Conservation (phyloP, 2,797 vertebrate genomes). For the Momotus momota region DNA sequence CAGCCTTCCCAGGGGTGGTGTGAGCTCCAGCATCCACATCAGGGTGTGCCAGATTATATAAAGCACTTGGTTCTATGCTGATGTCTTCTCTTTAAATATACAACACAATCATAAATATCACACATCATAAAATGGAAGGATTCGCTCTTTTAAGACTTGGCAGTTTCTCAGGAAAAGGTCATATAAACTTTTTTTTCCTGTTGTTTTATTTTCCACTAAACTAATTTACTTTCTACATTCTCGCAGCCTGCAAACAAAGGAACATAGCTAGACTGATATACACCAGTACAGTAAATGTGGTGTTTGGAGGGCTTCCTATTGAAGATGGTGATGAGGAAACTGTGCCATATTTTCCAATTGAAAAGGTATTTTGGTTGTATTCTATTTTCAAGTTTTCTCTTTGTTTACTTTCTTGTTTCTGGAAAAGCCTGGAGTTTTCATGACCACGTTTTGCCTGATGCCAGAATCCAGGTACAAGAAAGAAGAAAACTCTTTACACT, state of each 20-base stretch:
- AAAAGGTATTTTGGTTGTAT: constrained; percentile 79
- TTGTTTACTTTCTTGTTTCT: background rate
- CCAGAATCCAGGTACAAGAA: background rate
- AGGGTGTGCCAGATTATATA: background rate
- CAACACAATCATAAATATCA: no score
- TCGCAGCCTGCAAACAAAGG: constrained; percentile 86
- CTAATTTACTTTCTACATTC: background rate
- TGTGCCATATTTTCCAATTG: constrained; percentile 83
- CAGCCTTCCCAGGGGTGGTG: background rate
- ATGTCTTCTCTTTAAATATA: background rate
- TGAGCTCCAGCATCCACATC: background rate
- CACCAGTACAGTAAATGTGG: constrained; percentile 93
- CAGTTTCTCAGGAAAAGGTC: background rate
- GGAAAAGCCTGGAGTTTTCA: background rate
- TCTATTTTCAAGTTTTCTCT: background rate
- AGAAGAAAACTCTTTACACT: background rate
- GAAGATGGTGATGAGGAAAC: constrained; percentile 90
- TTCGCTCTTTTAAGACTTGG: background rate
- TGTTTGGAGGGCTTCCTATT: constrained; percentile 89
- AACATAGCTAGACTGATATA: constrained; percentile 88
- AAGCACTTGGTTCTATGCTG: background rate
- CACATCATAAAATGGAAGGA: background rate
- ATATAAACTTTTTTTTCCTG: background rate
- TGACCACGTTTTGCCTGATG: background rate
- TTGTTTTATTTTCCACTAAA: background rate